Evolutionary conservation across 2,797 vertebrate genomes (phyloP).

Genomic region (Phylloscopus collybita): DNA sequence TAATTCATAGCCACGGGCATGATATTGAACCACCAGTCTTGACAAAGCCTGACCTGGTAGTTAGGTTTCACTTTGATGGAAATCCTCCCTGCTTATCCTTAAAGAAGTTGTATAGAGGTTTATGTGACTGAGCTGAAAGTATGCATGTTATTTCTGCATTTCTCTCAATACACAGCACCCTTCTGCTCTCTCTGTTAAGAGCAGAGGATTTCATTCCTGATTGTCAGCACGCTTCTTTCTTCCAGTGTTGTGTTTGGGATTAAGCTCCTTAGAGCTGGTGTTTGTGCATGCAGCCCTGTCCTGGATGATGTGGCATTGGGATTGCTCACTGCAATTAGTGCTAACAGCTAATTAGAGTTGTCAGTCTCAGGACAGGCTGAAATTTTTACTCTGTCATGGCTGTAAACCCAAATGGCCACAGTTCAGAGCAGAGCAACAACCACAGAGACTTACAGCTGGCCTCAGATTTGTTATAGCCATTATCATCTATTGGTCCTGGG

Average conservation of each 20-base stretch:
- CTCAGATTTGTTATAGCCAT: not conserved
- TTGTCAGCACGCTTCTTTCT: not conserved
- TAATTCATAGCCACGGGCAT: not conserved
- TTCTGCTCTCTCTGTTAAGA: not conserved
- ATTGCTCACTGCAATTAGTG: not conserved
- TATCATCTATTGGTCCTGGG: not conserved
- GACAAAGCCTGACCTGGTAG: not conserved
- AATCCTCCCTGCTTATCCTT: not conserved
- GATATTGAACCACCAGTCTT: not conserved
- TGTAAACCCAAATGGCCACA: not conserved
- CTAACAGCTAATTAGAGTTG: slow-evolving; percentile 18
- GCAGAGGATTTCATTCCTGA: not conserved
- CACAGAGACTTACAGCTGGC: not conserved
- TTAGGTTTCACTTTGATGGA: not conserved
- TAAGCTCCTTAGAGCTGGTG: not conserved
- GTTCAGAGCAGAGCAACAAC: not conserved
- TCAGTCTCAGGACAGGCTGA: slow-evolving; percentile 13
- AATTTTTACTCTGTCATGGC: not conserved
- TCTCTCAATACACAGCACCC: not conserved
- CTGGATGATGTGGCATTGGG: rapidly evolving
- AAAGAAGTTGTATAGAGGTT: not conserved
- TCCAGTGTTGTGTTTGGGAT: not conserved
- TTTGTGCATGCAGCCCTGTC: not conserved
- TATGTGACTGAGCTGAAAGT: not conserved
- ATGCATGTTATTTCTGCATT: not conserved